These are phyloP conservation scores for Balearica regulorum DNA, from an alignment of 2,797 vertebrate species.

Conservation along the genomic window DNA sequence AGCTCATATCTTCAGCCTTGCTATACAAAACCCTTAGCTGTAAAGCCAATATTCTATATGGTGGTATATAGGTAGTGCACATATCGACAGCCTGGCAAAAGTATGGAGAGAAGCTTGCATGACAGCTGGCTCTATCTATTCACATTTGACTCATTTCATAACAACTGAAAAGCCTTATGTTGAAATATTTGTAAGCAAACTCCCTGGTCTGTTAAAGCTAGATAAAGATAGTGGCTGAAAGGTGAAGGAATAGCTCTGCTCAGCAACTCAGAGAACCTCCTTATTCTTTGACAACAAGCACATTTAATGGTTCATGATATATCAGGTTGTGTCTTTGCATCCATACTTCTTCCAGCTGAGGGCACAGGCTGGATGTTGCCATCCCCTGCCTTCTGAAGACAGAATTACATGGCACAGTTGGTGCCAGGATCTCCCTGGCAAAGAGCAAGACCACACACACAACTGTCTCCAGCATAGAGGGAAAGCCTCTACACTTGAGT, in stretches of 20 bases:
- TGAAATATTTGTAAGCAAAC: constrained; percentile 56
- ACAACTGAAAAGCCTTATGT: constrained; percentile 44
- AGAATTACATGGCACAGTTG: neutral
- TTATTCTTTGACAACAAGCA: neutral
- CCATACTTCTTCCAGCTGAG: neutral
- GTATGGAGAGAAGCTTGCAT: constrained; percentile 6
- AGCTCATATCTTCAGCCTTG: neutral
- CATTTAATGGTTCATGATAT: neutral
- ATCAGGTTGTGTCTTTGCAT: neutral
- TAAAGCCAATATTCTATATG: neutral
- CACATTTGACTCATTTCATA: constrained; percentile 42
- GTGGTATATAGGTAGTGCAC: neutral
- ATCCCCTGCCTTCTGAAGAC: neutral
- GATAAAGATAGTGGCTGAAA: neutral
- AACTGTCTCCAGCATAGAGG: neutral
- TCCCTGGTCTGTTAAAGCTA: neutral
- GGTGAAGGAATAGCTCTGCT: neutral
- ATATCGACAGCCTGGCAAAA: neutral
- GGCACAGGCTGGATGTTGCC: neutral
- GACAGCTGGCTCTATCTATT: constrained; percentile 48
- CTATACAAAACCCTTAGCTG: neutral
- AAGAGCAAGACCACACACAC: neutral
- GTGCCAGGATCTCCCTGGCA: neutral
- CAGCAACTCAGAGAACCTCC: neutral
- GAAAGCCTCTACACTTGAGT: neutral